Evolutionary conservation across 2,113 vertebrate genomes (phyloP).

Genomic region (Stigmatopora nigra): DNA sequence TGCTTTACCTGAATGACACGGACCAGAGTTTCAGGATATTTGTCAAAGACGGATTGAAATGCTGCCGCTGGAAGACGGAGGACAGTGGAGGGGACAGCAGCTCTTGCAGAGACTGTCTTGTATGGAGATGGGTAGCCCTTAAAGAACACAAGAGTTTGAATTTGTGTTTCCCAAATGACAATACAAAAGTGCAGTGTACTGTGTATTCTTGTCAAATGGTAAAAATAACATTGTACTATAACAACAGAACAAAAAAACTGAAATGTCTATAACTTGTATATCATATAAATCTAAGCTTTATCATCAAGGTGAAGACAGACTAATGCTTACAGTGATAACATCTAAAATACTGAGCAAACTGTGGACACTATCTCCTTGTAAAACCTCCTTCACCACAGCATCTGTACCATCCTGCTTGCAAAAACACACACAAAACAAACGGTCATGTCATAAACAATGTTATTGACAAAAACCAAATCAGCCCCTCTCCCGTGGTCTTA

Average conservation of each 20-base stretch:
- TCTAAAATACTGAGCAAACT: slow-evolving; percentile 92
- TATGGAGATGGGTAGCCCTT: slow-evolving; percentile 86
- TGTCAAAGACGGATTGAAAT: slow-evolving; percentile 85
- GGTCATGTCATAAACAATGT: not conserved
- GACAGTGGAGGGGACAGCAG: slow-evolving; percentile 74
- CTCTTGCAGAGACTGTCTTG: slow-evolving; percentile 84
- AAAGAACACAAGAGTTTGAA: not conserved
- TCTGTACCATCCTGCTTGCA: slow-evolving; percentile 80
- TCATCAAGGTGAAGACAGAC: not conserved
- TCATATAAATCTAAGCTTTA: not conserved
- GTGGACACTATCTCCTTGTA: slow-evolving; percentile 88
- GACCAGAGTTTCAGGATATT: slow-evolving; percentile 88
- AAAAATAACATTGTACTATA: no score
- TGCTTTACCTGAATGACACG: slow-evolving; percentile 82
- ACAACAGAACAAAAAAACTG: not conserved
- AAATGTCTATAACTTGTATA: not conserved
- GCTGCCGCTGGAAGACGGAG: slow-evolving; percentile 82
- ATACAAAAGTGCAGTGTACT: not conserved
- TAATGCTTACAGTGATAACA: slow-evolving; percentile 80
- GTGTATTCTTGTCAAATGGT: no score
- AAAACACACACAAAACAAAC: not conserved
- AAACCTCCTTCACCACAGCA: slow-evolving; percentile 84
- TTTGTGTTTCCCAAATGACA: not conserved
- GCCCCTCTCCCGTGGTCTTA: slow-evolving; percentile 57
- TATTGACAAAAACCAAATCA: not conserved